These are phyloP conservation scores for Sternarchorhynchus goeldii DNA, from an alignment of 2,797 vertebrate genomes.

Conservation along the genomic window DNA sequence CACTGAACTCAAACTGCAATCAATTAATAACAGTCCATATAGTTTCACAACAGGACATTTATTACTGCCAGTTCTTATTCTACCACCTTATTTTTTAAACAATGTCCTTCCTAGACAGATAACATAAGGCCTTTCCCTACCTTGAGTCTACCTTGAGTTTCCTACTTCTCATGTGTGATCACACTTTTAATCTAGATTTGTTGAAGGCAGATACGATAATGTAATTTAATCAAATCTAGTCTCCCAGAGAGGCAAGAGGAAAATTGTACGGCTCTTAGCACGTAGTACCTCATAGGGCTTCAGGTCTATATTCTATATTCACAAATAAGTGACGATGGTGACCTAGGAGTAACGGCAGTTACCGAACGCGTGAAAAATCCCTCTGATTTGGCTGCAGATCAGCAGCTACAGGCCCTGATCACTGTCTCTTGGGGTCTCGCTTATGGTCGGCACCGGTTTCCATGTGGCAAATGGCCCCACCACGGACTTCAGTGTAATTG, in stretches of 20 bases:
- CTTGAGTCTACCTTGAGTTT: not conserved
- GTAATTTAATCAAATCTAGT: slow-evolving; percentile 44
- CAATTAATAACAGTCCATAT: no score
- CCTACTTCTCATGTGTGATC: slow-evolving; percentile 7
- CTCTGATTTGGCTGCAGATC: slow-evolving; percentile 63
- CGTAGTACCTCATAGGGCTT: slow-evolving; percentile 45
- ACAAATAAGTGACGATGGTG: slow-evolving; percentile 51
- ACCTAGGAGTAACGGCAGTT: slow-evolving; percentile 62
- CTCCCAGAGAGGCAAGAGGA: slow-evolving; percentile 26
- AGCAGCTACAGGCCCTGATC: slow-evolving; percentile 67
- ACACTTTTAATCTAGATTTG: slow-evolving; percentile 28
- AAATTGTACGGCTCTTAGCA: slow-evolving; percentile 48
- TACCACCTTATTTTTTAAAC: no score
- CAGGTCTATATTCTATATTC: slow-evolving; percentile 59
- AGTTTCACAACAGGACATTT: no score
- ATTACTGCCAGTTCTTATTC: no score
- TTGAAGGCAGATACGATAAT: slow-evolving; percentile 26
- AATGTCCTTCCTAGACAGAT: not conserved
- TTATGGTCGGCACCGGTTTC: slow-evolving; percentile 74
- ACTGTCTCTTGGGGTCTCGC: slow-evolving; percentile 69
- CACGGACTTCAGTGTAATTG: slow-evolving; percentile 81
- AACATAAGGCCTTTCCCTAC: not conserved
- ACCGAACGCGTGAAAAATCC: slow-evolving; percentile 65
- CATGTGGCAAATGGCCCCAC: slow-evolving; percentile 74
- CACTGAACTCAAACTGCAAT: no score